These are phyloP conservation scores for Xestia c-nigrum DNA, from an alignment of 2,888 invertebrate genomes.

Conservation along the genomic window DNA sequence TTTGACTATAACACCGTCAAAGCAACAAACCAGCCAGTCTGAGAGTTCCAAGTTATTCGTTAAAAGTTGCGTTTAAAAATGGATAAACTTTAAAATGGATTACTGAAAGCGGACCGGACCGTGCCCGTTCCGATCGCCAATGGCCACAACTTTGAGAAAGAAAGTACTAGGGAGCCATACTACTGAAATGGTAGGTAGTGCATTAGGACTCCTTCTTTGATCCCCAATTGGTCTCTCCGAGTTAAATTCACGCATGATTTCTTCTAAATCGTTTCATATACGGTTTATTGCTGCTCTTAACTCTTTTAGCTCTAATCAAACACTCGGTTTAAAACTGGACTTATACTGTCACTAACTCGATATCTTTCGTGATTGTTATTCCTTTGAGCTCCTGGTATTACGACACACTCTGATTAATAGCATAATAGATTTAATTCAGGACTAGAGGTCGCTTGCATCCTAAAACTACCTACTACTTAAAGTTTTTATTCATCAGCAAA, in stretches of 20 bases:
- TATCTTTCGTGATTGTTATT: too few relatives aligned
- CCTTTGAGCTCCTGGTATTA: too few relatives aligned
- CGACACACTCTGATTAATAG: not conserved
- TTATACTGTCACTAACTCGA: too few relatives aligned
- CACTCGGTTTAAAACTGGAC: too few relatives aligned
- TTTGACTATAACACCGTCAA: not conserved
- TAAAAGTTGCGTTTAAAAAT: conserved; percentile 54
- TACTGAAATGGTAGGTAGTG: not conserved
- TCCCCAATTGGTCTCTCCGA: not conserved
- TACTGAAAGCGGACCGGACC: conserved; percentile 42
- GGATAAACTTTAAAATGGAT: conserved; percentile 58
- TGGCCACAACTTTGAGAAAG: conserved; percentile 36
- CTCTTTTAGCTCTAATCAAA: not conserved
- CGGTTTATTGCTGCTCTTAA: not conserved
- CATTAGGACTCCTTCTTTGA: conserved; percentile 3
- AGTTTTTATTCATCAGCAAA: not conserved
- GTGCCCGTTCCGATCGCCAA: conserved; percentile 21
- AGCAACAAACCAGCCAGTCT: not conserved
- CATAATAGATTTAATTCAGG: not conserved
- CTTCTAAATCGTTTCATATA: not conserved
- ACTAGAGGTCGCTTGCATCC: not conserved
- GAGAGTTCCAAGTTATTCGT: conserved; percentile 14
- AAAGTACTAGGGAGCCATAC: conserved; percentile 10
- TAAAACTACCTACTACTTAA: not conserved
- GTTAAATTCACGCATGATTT: not conserved